phyloP scores from a whole-genome alignment of 2,113 vertebrate genomes.

The Istiophorus platypterus region DNA sequence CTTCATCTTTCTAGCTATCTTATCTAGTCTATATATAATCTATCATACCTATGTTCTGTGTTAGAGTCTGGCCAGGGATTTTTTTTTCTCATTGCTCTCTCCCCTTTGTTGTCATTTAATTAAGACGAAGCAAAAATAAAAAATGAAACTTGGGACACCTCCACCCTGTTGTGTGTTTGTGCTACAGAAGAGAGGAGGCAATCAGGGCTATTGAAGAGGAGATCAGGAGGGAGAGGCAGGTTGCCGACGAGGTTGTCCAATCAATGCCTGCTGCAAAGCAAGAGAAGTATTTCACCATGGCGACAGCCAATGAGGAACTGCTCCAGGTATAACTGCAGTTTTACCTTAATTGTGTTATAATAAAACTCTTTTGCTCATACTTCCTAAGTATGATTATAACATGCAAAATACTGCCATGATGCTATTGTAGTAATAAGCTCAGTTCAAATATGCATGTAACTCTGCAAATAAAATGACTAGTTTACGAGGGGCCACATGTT shows the following conservation, averaged over 20 bases:
- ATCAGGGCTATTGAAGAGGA: slow-evolving; percentile 89
- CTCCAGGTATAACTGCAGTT: slow-evolving; percentile 85
- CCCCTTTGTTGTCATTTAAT: fast-evolving
- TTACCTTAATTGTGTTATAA: not conserved
- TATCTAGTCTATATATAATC: not conserved
- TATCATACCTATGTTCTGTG: not conserved
- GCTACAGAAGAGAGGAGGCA: slow-evolving; percentile 90
- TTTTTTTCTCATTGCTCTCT: not conserved
- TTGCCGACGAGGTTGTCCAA: slow-evolving; percentile 91
- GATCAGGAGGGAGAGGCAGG: slow-evolving; percentile 87
- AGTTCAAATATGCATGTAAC: no score
- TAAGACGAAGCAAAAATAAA: not conserved
- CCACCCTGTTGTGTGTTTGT: not conserved
- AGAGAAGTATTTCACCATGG: slow-evolving; percentile 90
- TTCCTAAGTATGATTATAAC: not conserved
- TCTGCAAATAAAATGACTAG: no score
- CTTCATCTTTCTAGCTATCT: not conserved
- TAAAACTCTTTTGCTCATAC: not conserved
- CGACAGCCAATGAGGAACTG: slow-evolving; percentile 89
- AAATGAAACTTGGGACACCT: not conserved
- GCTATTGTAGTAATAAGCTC: not conserved
- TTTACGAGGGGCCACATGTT: no score
- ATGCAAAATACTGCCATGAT: not conserved
- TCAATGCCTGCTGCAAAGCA: slow-evolving; percentile 91
- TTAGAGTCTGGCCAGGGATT: not conserved